Percentiles rank a stretch among this genome's conserved stretches.
Evolutionary conservation across 2,113 vertebrate species (phyloP).

Genomic region (Alethe castanea): DNA sequence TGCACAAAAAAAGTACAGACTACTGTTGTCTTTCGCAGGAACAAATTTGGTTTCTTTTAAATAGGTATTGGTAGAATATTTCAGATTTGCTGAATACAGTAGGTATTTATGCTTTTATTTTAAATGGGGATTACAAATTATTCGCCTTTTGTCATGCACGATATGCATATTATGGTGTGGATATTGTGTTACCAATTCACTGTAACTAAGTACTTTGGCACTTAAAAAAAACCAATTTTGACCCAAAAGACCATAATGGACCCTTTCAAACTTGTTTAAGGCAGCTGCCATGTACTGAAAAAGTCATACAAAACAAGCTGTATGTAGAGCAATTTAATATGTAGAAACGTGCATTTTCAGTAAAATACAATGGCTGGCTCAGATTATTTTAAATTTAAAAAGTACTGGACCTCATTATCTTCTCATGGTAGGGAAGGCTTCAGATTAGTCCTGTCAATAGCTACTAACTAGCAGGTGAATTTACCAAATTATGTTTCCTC

Average conservation of each 20-base stretch:
- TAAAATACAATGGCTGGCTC: constrained; percentile 51
- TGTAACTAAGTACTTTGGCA: constrained; percentile 65
- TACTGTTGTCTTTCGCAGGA: constrained; percentile 16
- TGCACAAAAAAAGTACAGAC: not conserved
- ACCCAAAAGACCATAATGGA: constrained; percentile 30
- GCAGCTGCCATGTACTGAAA: constrained; percentile 37
- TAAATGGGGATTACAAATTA: constrained; percentile 68
- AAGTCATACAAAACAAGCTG: constrained; percentile 29
- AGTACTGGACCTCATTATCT: not conserved
- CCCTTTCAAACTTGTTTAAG: constrained; percentile 58
- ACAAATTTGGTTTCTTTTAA: constrained; percentile 10
- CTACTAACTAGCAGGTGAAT: constrained; percentile 20
- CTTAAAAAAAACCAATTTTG: constrained; percentile 13
- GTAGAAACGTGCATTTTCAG: constrained; percentile 54
- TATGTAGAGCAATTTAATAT: constrained; percentile 43
- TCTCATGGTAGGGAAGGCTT: constrained; percentile 8
- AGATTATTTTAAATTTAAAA: constrained; percentile 19
- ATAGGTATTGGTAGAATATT: not conserved
- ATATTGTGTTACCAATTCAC: constrained; percentile 64
- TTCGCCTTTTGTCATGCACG: constrained; percentile 54
- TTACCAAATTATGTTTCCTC: not conserved
- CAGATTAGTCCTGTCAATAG: constrained; percentile 29
- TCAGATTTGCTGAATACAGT: constrained; percentile 55
- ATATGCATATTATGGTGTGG: constrained; percentile 48
- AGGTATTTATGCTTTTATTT: constrained; percentile 63